A percentile compares a stretch with the other conserved stretches of the same genome.
phyloP scores from a whole-genome alignment of 2,797 vertebrate genomes.

The Myotis myotis region DNA sequence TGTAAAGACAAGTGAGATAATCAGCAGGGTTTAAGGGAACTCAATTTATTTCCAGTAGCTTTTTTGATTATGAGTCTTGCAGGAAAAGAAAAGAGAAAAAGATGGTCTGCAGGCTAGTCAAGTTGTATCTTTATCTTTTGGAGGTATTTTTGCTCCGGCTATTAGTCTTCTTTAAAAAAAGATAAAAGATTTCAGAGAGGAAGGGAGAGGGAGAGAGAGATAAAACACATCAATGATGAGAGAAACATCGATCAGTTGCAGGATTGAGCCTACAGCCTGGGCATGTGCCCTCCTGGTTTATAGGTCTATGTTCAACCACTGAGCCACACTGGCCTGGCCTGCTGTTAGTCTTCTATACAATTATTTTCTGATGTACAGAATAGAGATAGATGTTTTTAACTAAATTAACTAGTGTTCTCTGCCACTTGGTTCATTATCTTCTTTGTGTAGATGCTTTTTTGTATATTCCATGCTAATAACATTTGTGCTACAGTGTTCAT shows the following conservation, averaged over 20 bases:
- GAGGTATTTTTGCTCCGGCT: slow-evolving; percentile 6
- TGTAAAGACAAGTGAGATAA: not conserved
- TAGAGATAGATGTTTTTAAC: not conserved
- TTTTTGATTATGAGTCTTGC: slow-evolving; percentile 1
- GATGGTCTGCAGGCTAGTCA: not conserved
- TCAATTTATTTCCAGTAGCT: slow-evolving; percentile 19
- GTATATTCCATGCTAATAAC: not conserved
- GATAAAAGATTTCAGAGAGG: too few species aligned
- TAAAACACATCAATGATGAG: too few species aligned
- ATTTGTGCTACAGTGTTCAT: slow-evolving; percentile 9
- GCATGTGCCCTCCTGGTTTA: too few species aligned
- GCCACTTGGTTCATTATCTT: not conserved
- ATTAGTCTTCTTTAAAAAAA: too few species aligned
- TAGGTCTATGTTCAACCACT: too few species aligned
- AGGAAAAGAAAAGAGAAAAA: slow-evolving; percentile 5
- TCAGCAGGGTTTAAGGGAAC: slow-evolving; percentile 29
- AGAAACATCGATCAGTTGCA: too few species aligned
- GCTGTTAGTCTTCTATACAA: not conserved
- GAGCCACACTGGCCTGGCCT: too few species aligned
- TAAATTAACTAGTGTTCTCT: slow-evolving; percentile 17
- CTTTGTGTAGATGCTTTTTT: not conserved
- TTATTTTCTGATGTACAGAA: slow-evolving; percentile 9
- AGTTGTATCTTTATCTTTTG: not conserved
- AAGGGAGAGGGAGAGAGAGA: too few species aligned
- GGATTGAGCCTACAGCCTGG: too few species aligned